phyloP scores from a whole-genome alignment of 2,113 vertebrate genomes.

The Argyrosomus japonicus region DNA sequence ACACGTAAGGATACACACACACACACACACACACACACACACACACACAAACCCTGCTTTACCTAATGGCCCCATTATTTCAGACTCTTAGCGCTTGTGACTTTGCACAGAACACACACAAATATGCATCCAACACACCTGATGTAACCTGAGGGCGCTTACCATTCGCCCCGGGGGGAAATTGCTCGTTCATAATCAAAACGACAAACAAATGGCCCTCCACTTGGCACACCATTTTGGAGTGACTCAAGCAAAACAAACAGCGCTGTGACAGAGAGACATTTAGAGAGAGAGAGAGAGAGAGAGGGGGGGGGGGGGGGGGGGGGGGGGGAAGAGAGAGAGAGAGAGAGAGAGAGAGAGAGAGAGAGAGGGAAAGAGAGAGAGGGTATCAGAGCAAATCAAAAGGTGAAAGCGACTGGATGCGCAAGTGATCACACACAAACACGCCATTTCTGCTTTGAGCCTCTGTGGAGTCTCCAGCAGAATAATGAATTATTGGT shows the following conservation, averaged over 20 bases:
- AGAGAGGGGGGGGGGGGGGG: too few relatives aligned
- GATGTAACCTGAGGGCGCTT: conserved; percentile 13
- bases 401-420: conserved; percentile 28
- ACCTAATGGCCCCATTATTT: conserved; percentile 32
- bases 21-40: background rate
- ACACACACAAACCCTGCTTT: background rate
- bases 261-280: conserved; percentile 29
- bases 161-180: conserved; percentile 14
- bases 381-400: conserved; percentile 2
- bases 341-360: background rate
- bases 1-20: background rate
- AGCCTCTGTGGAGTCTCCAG: background rate
- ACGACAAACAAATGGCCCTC: conserved; percentile 62
- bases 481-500: conserved; percentile 28
- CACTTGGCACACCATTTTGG: conserved; percentile 27
- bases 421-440: conserved; percentile 24
- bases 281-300: conserved; percentile 7
- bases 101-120: conserved; percentile 14
- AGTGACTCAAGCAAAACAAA: conserved; percentile 61
- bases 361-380: background rate
- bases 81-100: background rate
- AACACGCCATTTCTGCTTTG: conserved; percentile 6
- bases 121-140: conserved; percentile 27
- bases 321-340: too few relatives aligned
- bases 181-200: conserved; percentile 70